Evolutionary conservation across 2,797 vertebrate genomes (phyloP), one percentile per base, ranked within the genome.

Genomic region (Lithobates pipiens): DNA sequence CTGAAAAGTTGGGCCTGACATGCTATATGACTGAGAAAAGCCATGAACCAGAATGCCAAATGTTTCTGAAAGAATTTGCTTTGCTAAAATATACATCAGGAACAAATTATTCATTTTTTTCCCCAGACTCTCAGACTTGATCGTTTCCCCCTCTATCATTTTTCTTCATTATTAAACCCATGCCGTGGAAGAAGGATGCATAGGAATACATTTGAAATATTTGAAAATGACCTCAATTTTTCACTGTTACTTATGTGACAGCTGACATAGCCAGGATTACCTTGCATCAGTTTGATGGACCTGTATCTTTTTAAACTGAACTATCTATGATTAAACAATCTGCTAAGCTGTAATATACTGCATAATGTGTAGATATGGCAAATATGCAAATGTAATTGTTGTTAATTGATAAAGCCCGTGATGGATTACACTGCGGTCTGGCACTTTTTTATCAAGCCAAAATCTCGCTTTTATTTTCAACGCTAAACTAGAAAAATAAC

Each of bases 31-130:
- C 91, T 93, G 83, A 91, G 82, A 86, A 91, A 61, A 88, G 73
- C 92, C 90, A 90, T 90, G 88, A 89, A 90, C 88, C 87, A 89
- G 91, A 76, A 89, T 89, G 86, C 88, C 89, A 89, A 89, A 89
- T 93, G 91, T 90, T 89, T 92, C 90, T 91, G 92, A 86, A 92
- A 91, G 94, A 90, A 91, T 94, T 92, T 94, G 90, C 92, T 93
- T 91, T 91, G 91, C 89, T 89, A 88, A 92, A 89, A 92, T 90
- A 92, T 85, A 90, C 91, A 93, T 94, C 92, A 92, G 92, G 91
- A 88, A 88, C 34, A 89, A 88, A 89, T 87, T 88, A 90, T 90
- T 90, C 90, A 90, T 90, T 90, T 91, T 91, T 61, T 80, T 80
- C 44, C 39, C 88, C 86, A 91, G 89, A 88, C 90, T 91, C 90